These are phyloP conservation scores for Eurois occulta DNA, from an alignment of 2,888 invertebrate species.

Conservation along the genomic window DNA sequence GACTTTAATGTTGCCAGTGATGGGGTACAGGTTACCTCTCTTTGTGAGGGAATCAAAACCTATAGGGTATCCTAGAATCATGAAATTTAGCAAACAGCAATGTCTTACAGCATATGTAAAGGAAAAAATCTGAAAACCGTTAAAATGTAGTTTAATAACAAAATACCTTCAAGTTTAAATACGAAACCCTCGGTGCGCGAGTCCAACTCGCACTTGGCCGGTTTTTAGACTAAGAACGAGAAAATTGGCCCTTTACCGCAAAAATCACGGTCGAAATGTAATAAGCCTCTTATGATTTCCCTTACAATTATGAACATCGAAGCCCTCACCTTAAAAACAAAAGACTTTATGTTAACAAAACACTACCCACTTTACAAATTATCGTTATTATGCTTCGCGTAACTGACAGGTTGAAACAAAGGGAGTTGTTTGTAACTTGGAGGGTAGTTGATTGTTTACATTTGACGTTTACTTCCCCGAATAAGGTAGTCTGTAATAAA, in stretches of 20 bases:
- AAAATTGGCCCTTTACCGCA: too few relatives aligned
- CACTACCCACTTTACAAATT: slow-evolving; percentile 40
- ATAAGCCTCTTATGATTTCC: too few relatives aligned
- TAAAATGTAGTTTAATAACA: too few relatives aligned
- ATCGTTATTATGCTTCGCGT: slow-evolving; percentile 9
- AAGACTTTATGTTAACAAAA: slow-evolving; percentile 21
- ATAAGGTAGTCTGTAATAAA: not conserved
- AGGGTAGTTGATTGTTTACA: slow-evolving; percentile 25
- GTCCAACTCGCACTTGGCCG: too few relatives aligned
- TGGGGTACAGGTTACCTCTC: not conserved
- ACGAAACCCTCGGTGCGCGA: too few relatives aligned
- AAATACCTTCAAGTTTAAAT: too few relatives aligned
- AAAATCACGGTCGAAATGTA: too few relatives aligned
- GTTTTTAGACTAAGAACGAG: too few relatives aligned
- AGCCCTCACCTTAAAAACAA: slow-evolving; percentile 8
- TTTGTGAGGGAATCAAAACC: not conserved
- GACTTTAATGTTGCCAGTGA: not conserved
- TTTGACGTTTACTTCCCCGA: not conserved
- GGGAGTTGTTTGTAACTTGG: slow-evolving; percentile 3
- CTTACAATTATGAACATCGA: not conserved
- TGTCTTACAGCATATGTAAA: too few relatives aligned
- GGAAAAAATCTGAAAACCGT: too few relatives aligned
- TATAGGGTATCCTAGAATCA: too few relatives aligned
- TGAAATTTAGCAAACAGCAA: too few relatives aligned
- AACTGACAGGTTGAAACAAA: slow-evolving; percentile 33